Base-by-base conservation (phyloP, 1,140 invertebrate genomes). In the Anthonomus grandis region DNA sequence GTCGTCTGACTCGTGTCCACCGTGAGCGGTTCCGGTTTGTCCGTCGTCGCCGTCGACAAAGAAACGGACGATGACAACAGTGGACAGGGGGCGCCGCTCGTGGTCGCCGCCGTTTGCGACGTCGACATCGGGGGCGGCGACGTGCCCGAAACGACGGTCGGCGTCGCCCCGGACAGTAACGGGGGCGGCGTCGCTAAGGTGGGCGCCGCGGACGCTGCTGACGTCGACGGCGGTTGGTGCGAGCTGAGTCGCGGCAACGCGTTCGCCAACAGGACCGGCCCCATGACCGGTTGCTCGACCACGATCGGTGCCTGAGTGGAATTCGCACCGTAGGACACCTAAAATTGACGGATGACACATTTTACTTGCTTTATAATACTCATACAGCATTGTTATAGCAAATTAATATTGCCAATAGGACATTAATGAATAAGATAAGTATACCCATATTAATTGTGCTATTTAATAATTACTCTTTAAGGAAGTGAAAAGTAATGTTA, bases 241-340 rank as follows among this genome's bases (percentile, higher is more conserved):
- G 83, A 84, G 64, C 83, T 76, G 67, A 88, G 76, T 23, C 86
- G 80, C 44, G 86, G 86, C 74, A 87, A 75, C 49, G 85, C 85
- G 70, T 83, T 85, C 56, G 84, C 83, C 69, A 87, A 71, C 34
- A 82, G 72, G 41, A 83, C 80, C 46, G 81, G 80, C 47, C 79
- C 81, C 65, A 63, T 56, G 2, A 50, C 59, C 12, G 64, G 54
- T 41, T 62, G 64, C 57, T 67, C 63, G 8, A 59, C 57, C 4
- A 59, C 57, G 5, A 59, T 19, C 23, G 51, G 57, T 5, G 57
- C 50, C 27, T 53, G 46, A n/a, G 57, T 49, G 39, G 55, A 57
- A 65, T 64, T 50, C 66, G 73, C 59, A 68, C 57, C 62, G 53
- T 57, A 63, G 64, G 59, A 73, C 69, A 45, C 71, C 71, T 63